These are phyloP conservation scores for Epinotia ramella DNA, from an alignment of 2,888 invertebrate species.

Conservation along the genomic window DNA sequence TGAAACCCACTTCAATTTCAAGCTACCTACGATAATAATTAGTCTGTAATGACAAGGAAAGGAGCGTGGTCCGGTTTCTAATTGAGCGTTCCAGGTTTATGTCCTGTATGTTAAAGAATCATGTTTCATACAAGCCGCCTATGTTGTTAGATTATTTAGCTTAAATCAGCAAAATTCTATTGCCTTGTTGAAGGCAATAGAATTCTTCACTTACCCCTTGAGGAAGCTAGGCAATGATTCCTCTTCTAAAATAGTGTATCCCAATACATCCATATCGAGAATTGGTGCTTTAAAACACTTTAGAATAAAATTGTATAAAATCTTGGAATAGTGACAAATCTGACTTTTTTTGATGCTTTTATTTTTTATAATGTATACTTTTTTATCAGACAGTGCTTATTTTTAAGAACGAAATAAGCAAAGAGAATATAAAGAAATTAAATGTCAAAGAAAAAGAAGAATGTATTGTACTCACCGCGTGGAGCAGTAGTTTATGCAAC, in stretches of 20 bases:
- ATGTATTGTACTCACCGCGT: too few species aligned
- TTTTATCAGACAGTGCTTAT: slow-evolving; percentile 12
- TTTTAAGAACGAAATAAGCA: neutral
- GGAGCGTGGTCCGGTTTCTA: too few species aligned
- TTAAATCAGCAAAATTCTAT: too few species aligned
- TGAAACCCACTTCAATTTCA: too few species aligned
- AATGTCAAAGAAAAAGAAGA: neutral
- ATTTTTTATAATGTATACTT: neutral
- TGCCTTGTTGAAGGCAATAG: neutral
- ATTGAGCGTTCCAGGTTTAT: neutral
- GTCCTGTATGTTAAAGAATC: neutral
- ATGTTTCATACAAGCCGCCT: neutral
- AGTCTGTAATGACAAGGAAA: too few species aligned
- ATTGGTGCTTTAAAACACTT: slow-evolving; percentile 15
- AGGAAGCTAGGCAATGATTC: slow-evolving; percentile 61
- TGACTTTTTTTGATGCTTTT: slow-evolving; percentile 28
- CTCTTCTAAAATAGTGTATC: slow-evolving; percentile 61
- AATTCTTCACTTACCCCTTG: slow-evolving; percentile 58
- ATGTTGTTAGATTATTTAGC: neutral
- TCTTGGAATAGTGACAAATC: slow-evolving; percentile 57
- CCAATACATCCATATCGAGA: slow-evolving; percentile 52
- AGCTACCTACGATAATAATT: too few species aligned
- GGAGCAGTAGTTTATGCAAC: too few species aligned
- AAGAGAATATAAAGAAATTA: neutral
- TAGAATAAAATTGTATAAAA: slow-evolving; percentile 45